Conservation (phyloP, 2,888 invertebrate species). For the Agrenia bidenticulata region DNA sequence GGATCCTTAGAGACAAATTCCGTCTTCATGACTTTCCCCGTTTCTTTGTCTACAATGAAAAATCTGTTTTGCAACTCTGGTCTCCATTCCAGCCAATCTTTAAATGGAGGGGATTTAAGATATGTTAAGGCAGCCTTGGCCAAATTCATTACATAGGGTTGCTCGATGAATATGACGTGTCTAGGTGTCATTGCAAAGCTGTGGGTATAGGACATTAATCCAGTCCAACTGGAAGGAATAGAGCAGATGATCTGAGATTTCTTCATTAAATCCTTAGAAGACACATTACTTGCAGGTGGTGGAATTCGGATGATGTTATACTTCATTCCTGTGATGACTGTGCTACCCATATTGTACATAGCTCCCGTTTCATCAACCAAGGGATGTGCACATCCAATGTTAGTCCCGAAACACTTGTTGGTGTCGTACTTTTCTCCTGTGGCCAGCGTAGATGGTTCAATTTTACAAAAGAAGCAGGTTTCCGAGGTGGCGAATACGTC, state of each 20-base stretch:
- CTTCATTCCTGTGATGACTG: conserved; percentile 55
- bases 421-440: conserved; percentile 56
- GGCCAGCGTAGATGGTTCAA: conserved; percentile 58
- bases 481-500: conserved; percentile 38
- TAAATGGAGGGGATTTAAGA: conserved; percentile 55
- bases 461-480: conserved; percentile 54
- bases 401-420: conserved; percentile 56
- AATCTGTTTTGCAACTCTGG: conserved; percentile 56
- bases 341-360: conserved; percentile 58
- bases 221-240: conserved; percentile 54
- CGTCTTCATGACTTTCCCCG: conserved; percentile 55
- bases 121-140: conserved; percentile 56
- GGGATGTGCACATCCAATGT: conserved; percentile 59
- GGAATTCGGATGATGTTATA: conserved; percentile 55
- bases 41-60: conserved; percentile 56
- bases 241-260: conserved; percentile 54
- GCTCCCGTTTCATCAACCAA: conserved; percentile 54
- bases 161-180: conserved; percentile 61
- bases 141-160: conserved; percentile 58
- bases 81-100: conserved; percentile 58
- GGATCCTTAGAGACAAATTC: conserved; percentile 56
- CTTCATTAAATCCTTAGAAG: conserved; percentile 48
- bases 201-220: conserved; percentile 54
- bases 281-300: conserved; percentile 40
- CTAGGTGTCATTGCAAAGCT: conserved; percentile 62